Conservation (phyloP, 2,113 vertebrate species). For the Mus spicilegus region DNA sequence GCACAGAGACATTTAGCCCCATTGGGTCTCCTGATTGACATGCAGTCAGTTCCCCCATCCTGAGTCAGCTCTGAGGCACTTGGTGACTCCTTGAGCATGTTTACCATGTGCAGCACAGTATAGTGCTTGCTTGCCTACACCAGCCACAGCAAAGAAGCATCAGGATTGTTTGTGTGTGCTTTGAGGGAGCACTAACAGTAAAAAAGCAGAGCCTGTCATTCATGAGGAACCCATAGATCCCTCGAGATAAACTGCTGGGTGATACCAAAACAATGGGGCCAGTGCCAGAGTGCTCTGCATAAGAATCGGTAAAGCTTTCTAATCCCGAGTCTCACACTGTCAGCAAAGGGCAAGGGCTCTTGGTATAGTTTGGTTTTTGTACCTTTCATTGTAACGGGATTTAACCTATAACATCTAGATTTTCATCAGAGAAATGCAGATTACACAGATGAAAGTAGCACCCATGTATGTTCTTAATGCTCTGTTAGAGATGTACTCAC, state of each 20-base stretch:
- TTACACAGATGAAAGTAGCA: background rate
- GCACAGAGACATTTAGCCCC: background rate
- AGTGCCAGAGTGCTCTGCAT: background rate
- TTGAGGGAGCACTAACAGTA: background rate
- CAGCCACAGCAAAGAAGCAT: background rate
- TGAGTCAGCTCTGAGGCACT: accelerated
- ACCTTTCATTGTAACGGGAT: constrained; percentile 73
- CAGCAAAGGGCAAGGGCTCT: background rate
- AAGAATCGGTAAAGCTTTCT: background rate
- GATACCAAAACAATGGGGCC: background rate
- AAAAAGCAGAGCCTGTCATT: background rate
- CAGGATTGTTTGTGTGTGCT: background rate
- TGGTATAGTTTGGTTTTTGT: background rate
- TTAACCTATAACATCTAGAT: constrained; percentile 69
- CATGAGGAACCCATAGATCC: background rate
- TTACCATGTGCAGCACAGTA: background rate
- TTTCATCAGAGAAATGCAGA: constrained; percentile 56
- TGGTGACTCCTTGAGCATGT: background rate
- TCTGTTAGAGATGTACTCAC: constrained; percentile 8
- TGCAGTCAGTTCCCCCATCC: background rate
- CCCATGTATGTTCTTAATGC: constrained; percentile 45
- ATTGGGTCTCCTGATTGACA: background rate
- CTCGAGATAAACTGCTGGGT: background rate
- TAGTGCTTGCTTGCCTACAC: background rate
- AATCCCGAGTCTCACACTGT: accelerated